Evolutionary conservation across 23 tunicate genomes (phyloP).

Genomic region (Trididemnum miniatum): DNA sequence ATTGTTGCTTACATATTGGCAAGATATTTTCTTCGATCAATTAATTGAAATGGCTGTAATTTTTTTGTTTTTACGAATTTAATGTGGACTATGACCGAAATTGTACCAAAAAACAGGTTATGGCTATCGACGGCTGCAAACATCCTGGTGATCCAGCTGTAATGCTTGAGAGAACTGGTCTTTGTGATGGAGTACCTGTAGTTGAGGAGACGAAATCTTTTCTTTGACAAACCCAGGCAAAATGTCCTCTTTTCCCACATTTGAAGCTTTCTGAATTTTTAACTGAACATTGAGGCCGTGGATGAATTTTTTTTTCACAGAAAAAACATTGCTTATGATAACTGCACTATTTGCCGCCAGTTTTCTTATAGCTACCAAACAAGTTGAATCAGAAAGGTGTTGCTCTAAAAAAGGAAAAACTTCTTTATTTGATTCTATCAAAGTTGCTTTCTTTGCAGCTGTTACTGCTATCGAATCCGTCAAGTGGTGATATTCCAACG

Average conservation of each 20-base stretch:
- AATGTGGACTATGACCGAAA: too few relatives aligned
- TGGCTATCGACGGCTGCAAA: not conserved
- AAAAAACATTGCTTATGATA: not conserved
- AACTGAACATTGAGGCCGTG: not conserved
- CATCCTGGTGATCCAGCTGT: not conserved
- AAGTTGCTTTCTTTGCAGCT: not conserved
- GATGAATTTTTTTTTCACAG: not conserved
- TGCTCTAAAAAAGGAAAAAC: not conserved
- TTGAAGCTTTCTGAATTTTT: not conserved
- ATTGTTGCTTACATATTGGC: too few relatives aligned
- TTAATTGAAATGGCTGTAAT: too few relatives aligned
- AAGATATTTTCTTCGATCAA: too few relatives aligned
- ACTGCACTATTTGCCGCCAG: not conserved
- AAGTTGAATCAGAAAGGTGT: not conserved
- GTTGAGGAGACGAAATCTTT: not conserved
- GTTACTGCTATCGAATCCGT: not conserved
- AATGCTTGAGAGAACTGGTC: not conserved
- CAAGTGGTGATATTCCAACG: not conserved
- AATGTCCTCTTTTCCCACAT: not conserved
- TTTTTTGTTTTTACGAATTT: too few relatives aligned
- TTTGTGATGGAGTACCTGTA: too few relatives aligned
- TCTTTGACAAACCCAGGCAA: not conserved
- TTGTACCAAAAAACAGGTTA: too few relatives aligned
- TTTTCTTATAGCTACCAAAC: too few relatives aligned
- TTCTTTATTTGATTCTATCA: not conserved